A percentile compares a stretch with the other conserved stretches of the same genome.
Evolutionary conservation across 1,140 invertebrate genomes (phyloP).

Genomic region (Melitaea cinxia): DNA sequence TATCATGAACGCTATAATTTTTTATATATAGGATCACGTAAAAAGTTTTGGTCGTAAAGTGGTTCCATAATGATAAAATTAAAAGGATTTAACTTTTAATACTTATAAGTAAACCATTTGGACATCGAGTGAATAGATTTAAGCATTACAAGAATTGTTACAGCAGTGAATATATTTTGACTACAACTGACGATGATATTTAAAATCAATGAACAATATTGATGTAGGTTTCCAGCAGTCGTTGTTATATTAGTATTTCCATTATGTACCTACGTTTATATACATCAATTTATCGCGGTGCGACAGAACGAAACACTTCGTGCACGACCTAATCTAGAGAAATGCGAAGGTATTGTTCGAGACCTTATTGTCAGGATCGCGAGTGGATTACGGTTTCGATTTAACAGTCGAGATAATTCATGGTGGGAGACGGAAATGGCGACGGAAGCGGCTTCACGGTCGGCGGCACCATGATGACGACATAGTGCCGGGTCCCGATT

Average conservation of each 20-base stretch:
- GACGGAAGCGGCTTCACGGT: conserved; percentile 73
- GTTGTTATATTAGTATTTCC: too few species aligned
- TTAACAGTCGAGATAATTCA: conserved; percentile 36
- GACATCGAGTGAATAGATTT: too few species aligned
- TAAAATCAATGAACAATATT: too few species aligned
- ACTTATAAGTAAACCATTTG: too few species aligned
- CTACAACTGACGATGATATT: too few species aligned
- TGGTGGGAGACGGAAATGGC: conserved; percentile 69
- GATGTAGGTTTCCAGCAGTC: too few species aligned
- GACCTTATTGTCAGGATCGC: conserved; percentile 27
- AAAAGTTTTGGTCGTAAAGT: neutral
- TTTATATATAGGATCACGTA: neutral
- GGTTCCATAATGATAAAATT: neutral
- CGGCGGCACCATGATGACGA: conserved; percentile 62
- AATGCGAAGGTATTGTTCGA: conserved; percentile 20
- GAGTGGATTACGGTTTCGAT: conserved; percentile 30
- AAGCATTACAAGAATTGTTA: too few species aligned
- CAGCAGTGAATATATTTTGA: too few species aligned
- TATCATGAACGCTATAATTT: conserved; percentile 14
- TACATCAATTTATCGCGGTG: conserved; percentile 8
- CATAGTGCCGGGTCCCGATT: conserved; percentile 42
- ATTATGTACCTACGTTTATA: neutral
- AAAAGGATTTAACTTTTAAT: too few species aligned
- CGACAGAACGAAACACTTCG: conserved; percentile 12
- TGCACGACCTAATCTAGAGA: conserved; percentile 21